phyloP scores from a whole-genome alignment of 2,113 vertebrate genomes.

The Pionites leucogaster region DNA sequence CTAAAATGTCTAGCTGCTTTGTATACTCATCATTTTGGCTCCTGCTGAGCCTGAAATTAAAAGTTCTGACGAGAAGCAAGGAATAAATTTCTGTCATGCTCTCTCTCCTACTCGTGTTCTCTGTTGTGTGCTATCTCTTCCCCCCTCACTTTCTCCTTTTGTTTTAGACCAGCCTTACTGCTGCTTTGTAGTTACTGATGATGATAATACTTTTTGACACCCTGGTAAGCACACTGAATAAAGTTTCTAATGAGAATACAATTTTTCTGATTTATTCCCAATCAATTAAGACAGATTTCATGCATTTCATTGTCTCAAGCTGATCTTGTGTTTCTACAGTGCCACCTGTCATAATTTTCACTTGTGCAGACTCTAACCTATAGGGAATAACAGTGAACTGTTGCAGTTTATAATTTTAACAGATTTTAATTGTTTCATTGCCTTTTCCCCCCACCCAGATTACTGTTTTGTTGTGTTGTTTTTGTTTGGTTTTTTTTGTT shows the following conservation, averaged over 20 bases:
- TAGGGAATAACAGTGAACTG: background rate
- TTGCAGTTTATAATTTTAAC: background rate
- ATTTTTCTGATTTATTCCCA: background rate
- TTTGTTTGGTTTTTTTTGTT: background rate
- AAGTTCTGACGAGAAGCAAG: conserved; percentile 65
- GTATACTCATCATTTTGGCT: conserved; percentile 53
- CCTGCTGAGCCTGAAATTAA: conserved; percentile 73
- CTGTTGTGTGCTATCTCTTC: background rate
- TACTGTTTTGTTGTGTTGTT: background rate
- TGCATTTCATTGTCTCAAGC: conserved; percentile 11
- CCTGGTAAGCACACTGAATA: conserved; percentile 5
- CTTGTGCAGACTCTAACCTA: background rate
- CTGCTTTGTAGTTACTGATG: background rate
- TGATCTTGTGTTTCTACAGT: conserved; percentile 13
- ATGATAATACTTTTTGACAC: conserved; percentile 37
- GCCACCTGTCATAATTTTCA: background rate
- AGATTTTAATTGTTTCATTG: background rate
- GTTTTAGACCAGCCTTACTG: background rate
- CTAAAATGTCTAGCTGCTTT: conserved; percentile 58
- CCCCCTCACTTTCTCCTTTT: background rate
- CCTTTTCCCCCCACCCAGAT: background rate
- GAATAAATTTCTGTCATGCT: background rate
- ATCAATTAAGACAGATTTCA: background rate
- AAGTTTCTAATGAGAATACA: conserved; percentile 16
- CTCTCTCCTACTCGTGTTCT: background rate